Evolutionary conservation across 2,113 vertebrate species (phyloP), one percentile per base, ranked within the genome.

Genomic region (Romanogobio albipinnatus): DNA sequence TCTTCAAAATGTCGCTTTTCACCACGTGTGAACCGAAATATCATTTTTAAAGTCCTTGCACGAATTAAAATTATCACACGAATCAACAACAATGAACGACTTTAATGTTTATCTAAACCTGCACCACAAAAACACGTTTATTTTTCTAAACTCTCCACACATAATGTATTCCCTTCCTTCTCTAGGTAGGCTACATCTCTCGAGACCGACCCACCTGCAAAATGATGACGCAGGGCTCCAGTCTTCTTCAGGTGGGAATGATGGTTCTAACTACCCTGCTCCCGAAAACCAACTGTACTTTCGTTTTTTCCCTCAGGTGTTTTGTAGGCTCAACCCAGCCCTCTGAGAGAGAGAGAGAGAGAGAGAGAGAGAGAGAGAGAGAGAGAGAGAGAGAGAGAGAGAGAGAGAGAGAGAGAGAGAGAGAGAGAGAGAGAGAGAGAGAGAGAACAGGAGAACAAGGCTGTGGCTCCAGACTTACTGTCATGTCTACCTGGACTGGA

Each of bases 1-100:
- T 77, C 11, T 83, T 58, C 64, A 73, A 84, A 53, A 81, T 26
- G 26, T 74, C 47, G 81, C 64, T 61, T 79, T 85, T 85, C 33
- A 33, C 33, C 26, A 36, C 61, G 26, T 49, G 53, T 17, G 79
- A 56, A 56, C 43, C 22, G 43, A 51, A 17, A 75, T 1, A 4
- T 39, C 14, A 15, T 36, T 68, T 36, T 68, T 33, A 17, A 33
- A 64, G 6, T 13, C 7, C 15, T 19, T 8, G 29, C 33, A 19
- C 8, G 19, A 22, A 39, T 39, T 22, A 10, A 33, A 9, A 9
- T 8, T 9, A 66, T 15, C 1, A 8, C 17, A 10, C 17, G 19
- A n/a, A 70, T 70, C 1, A 1, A 39, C 39, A 5, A 39, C 6
- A 7, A 39, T 39, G 5, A 19, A 59, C 4, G 19, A 13, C 2